Evolutionary conservation across 2,888 invertebrate species (phyloP).

Genomic region (Epinotia brunnichana): DNA sequence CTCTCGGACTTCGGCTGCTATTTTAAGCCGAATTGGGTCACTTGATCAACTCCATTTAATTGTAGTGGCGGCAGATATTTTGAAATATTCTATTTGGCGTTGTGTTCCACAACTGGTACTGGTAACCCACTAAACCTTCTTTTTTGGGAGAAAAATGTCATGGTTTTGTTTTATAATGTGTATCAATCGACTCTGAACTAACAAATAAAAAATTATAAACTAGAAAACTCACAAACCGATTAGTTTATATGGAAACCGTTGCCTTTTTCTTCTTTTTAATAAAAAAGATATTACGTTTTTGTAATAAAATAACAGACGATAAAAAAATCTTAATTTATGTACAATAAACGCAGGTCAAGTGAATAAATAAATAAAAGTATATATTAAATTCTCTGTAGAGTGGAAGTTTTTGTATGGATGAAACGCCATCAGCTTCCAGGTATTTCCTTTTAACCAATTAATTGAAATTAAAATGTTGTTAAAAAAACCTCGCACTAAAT

Average conservation of each 20-base stretch:
- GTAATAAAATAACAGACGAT: too few relatives aligned
- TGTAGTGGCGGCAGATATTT: neutral
- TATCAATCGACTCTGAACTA: neutral
- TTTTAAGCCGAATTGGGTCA: neutral
- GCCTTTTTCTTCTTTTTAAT: too few relatives aligned
- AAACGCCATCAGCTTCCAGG: neutral
- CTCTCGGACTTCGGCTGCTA: neutral
- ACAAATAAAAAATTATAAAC: too few relatives aligned
- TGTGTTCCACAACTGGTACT: neutral
- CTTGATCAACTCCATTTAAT: neutral
- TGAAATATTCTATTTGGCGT: neutral
- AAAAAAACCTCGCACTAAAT: neutral
- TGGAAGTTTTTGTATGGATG: neutral
- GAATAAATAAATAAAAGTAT: too few relatives aligned
- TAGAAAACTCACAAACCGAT: too few relatives aligned
- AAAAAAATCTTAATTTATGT: too few relatives aligned
- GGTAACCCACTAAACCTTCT: too few relatives aligned
- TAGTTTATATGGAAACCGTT: too few relatives aligned
- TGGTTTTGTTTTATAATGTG: too few relatives aligned
- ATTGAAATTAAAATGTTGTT: constrained; percentile 6
- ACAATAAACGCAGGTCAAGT: too few relatives aligned
- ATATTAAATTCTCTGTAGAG: neutral
- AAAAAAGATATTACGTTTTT: too few relatives aligned
- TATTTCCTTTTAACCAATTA: neutral
- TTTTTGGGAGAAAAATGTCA: too few relatives aligned